Evolutionary conservation across 2,113 vertebrate species (phyloP).

Genomic region (Phalacrocorax pelagicus): DNA sequence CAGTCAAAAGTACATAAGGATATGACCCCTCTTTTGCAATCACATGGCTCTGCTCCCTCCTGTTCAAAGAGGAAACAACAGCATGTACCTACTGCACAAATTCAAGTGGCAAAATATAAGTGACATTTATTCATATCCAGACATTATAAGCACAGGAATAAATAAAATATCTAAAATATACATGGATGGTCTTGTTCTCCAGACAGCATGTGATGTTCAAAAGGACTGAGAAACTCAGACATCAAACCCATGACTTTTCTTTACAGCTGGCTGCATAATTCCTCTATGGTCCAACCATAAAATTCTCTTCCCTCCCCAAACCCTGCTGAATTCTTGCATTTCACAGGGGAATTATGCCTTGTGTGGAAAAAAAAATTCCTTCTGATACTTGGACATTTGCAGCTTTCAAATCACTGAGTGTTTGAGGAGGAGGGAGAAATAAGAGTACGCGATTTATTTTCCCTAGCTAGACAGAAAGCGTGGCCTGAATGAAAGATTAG

Average conservation of each 20-base stretch:
- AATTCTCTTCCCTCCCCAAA: neutral
- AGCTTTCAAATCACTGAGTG: neutral
- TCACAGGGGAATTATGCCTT: neutral
- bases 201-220: neutral
- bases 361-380: conserved; percentile 8
- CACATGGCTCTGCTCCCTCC: neutral
- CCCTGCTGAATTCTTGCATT: neutral
- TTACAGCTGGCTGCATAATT: neutral
- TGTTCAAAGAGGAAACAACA: neutral
- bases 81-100: neutral
- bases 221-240: neutral
- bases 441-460: neutral
- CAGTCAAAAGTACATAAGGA: neutral
- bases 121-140: neutral
- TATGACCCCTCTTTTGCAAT: neutral
- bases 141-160: neutral
- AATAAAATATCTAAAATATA: neutral
- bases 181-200: neutral
- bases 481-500: neutral
- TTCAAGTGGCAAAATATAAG: neutral
- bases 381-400: neutral
- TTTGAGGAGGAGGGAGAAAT: conserved; percentile 6
- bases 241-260: neutral
- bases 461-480: neutral
- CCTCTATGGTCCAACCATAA: neutral